Evolutionary conservation across 1,140 invertebrate species (phyloP).

Genomic region (Papilio aristodemus): DNA sequence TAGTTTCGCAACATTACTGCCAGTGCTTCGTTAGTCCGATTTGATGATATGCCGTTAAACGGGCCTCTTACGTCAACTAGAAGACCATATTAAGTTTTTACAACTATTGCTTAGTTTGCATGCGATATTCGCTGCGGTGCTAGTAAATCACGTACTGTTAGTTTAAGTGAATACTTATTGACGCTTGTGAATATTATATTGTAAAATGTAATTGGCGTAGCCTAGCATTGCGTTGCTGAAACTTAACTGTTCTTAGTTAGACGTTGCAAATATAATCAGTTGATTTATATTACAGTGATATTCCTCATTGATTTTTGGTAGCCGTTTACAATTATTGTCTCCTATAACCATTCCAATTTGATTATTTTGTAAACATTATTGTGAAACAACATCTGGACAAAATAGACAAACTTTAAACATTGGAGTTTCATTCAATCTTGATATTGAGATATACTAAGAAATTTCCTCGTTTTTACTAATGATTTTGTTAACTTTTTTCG

Average conservation of each 20-base stretch:
- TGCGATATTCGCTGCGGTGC: constrained; percentile 25
- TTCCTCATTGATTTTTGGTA: no score
- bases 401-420: no score
- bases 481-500: no score
- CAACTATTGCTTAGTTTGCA: constrained; percentile 26
- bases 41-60: constrained; percentile 34
- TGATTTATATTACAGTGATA: not conserved
- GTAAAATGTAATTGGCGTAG: not conserved
- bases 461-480: no score
- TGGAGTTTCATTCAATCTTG: no score
- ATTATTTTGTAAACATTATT: no score
- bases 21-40: constrained; percentile 32
- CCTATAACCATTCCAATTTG: no score
- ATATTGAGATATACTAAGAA: no score
- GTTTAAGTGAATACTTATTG: constrained; percentile 24
- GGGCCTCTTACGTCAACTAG: constrained; percentile 18
- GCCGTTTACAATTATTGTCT: no score
- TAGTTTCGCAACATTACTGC: constrained; percentile 28
- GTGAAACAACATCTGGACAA: no score
- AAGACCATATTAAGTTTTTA: constrained; percentile 35
- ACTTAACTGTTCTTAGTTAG: not conserved
- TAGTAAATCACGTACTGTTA: constrained; percentile 22
- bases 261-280: not conserved
- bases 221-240: not conserved
- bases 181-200: not conserved